Conservation (phyloP, 2,888 invertebrate species). For the Anarsia innoxiella region DNA sequence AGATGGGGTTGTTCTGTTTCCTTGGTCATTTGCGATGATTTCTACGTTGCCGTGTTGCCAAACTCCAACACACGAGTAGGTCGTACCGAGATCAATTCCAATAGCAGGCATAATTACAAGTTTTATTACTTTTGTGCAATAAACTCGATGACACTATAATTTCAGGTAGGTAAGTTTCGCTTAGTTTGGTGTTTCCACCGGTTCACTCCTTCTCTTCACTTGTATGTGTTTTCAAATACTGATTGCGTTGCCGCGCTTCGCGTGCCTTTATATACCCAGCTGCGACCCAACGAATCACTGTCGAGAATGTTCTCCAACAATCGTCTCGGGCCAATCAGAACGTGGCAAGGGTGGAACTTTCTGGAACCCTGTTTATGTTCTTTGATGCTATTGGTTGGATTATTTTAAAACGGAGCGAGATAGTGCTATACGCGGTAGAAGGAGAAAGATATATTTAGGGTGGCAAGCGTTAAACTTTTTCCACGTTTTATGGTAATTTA, state of each 20-base stretch:
- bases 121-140: slow-evolving; percentile 4
- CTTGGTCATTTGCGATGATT: slow-evolving; percentile 93
- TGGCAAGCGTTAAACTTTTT: slow-evolving; percentile 1
- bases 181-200: slow-evolving; percentile 30
- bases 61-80: too few species aligned
- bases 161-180: slow-evolving; percentile 5
- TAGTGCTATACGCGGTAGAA: too few species aligned
- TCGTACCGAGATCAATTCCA: too few species aligned
- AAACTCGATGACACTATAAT: slow-evolving; percentile 9
- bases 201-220: slow-evolving; percentile 29
- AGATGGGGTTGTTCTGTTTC: slow-evolving; percentile 90
- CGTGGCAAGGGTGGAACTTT: slow-evolving; percentile 27
- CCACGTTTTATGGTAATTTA: background rate
- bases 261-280: slow-evolving; percentile 35
- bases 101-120: slow-evolving; percentile 51
- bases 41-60: too few species aligned
- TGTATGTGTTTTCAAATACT: slow-evolving; percentile 48
- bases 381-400: too few species aligned
- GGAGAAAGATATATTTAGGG: slow-evolving; percentile 1
- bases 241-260: slow-evolving; percentile 47
- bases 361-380: slow-evolving; percentile 31
- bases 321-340: slow-evolving; percentile 35
- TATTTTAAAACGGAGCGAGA: too few species aligned
- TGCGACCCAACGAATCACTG: slow-evolving; percentile 31
- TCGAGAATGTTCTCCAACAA: slow-evolving; percentile 41